Conservation (phyloP, 2,113 vertebrate genomes). For the Corythaixoides concolor region DNA sequence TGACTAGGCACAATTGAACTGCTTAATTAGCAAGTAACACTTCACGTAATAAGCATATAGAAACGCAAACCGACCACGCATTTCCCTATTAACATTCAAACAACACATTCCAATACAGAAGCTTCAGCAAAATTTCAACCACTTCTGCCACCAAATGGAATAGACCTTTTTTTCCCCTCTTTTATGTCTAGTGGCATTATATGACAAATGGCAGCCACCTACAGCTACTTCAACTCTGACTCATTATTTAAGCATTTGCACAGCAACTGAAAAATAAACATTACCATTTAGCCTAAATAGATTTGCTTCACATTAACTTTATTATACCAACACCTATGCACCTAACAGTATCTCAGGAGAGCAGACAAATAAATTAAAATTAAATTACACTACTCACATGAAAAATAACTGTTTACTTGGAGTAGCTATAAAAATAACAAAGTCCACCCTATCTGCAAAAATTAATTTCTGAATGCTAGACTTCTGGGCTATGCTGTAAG, state of each 20-base stretch:
- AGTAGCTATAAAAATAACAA: not conserved
- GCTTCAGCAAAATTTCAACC: not conserved
- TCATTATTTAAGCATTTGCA: not conserved
- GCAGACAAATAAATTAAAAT: not conserved
- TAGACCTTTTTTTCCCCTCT: not conserved
- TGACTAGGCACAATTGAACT: not conserved
- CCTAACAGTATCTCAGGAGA: not conserved
- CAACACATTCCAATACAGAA: not conserved
- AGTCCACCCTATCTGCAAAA: not conserved
- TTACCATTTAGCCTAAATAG: not conserved
- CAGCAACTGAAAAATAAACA: not conserved
- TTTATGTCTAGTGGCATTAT: not conserved
- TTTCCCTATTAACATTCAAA: not conserved
- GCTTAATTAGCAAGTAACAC: not conserved
- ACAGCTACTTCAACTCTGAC: not conserved
- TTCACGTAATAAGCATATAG: not conserved
- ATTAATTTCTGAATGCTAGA: not conserved
- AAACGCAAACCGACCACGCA: not conserved
- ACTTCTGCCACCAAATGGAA: not conserved
- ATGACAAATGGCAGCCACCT: not conserved
- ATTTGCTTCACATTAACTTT: not conserved
- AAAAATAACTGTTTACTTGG: not conserved
- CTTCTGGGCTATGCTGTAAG: not conserved
- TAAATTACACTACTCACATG: not conserved
- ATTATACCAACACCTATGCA: not conserved